phyloP scores from a whole-genome alignment of 2,113 vertebrate species.

The Corvus hawaiiensis region DNA sequence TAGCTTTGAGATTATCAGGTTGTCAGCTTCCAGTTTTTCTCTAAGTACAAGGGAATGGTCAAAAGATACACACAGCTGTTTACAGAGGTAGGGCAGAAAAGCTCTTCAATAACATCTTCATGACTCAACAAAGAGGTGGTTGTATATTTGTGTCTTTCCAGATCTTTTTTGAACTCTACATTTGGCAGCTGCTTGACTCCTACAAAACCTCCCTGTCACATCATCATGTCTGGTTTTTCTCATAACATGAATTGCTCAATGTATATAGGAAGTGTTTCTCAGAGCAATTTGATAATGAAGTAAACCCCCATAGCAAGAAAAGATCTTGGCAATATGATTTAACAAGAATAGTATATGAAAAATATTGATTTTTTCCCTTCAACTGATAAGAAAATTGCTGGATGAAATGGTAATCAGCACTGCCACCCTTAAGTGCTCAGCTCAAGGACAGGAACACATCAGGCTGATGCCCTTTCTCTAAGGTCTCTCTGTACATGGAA shows the following conservation, averaged over 20 bases:
- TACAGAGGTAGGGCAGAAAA: not conserved
- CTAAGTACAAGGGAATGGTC: not conserved
- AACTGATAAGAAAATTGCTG: constrained; percentile 1
- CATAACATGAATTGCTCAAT: not conserved
- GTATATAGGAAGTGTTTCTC: not conserved
- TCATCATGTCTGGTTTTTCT: not conserved
- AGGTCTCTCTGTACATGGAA: not conserved
- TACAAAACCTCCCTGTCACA: not conserved
- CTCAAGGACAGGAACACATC: not conserved
- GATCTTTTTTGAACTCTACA: not conserved
- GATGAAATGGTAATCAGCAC: not conserved
- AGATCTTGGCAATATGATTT: not conserved
- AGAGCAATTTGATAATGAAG: not conserved
- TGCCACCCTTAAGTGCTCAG: not conserved
- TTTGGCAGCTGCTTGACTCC: not conserved
- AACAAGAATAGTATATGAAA: not conserved
- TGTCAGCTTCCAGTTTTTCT: not conserved
- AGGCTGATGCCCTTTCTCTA: not conserved
- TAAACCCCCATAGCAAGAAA: not conserved
- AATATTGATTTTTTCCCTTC: constrained; percentile 14
- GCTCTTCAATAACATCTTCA: not conserved
- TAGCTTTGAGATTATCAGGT: not conserved
- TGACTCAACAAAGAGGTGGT: not conserved
- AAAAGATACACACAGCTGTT: not conserved
- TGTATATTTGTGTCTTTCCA: not conserved